Base-by-base conservation (phyloP, 2,113 vertebrate species). In the Ciconia maguari region DNA sequence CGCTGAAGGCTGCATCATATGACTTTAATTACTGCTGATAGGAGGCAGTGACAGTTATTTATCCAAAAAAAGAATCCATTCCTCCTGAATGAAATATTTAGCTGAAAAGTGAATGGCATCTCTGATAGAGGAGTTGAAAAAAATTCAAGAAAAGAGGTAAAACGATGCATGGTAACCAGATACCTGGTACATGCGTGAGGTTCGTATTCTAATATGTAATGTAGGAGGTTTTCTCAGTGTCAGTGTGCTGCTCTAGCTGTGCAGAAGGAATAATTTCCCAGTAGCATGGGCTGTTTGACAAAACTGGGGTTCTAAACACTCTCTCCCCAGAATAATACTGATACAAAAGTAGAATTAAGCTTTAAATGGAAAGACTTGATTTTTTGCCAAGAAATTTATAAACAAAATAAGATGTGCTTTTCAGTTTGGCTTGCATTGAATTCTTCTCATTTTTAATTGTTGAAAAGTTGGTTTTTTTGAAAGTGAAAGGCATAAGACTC, bases 21-120 rank as follows among this genome's bases (percentile, higher is more conserved):
- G 61, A 38, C 81, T 91, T 64, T 91, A 87, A 96, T 93, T 90
- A 85, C 95, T 64, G 83, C 90, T 90, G 88, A 81, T 75, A 90
- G 86, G 72, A 94, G 94, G 51, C 42, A 44, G 42, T 78, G 83
- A 90, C 92, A 96, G 92, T 71, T 54, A 30, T 71, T 89, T 83
- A 79, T 44, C 86, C 86, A 70, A 68, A 82, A 97, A 93, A 95
- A 68, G 76, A 82, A 71, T 21, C 36, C 65, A 4, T 6, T 60
- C 64, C 76, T 92, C 60, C 86, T 51, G 69, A 87, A 95, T 68
- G 65, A 76, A 84, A 41, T 48, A 84, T 78, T 94, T 10, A 64
- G 52, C 83, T 93, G 94, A 52, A 62, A 57, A 60, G 27, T 75
- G 91, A 92, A 86, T 82, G 88, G 79, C 92, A 95, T 26, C 72